Conservation (phyloP, 2,888 invertebrate species). For the Adineta ricciae region DNA sequence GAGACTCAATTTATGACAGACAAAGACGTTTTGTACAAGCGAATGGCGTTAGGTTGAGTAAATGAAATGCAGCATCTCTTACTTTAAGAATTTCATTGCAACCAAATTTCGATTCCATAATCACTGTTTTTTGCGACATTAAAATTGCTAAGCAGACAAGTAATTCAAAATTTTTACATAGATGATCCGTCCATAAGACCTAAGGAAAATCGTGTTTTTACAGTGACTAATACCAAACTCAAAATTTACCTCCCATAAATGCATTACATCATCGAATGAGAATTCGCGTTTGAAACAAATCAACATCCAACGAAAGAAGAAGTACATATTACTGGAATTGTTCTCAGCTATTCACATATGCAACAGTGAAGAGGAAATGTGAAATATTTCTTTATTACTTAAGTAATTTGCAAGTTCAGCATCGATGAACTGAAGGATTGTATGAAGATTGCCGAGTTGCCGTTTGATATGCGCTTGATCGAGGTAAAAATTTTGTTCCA, state of each 20-base stretch:
- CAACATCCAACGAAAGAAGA: constrained; percentile 93
- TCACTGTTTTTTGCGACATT: constrained; percentile 70
- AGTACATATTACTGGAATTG: constrained; percentile 90
- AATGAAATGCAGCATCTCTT: too few relatives aligned
- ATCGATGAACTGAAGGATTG: constrained; percentile 68
- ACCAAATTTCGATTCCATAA: constrained; percentile 83
- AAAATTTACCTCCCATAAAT: constrained; percentile 67
- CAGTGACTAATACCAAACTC: too few relatives aligned
- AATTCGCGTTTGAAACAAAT: constrained; percentile 92
- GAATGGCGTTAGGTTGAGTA: too few relatives aligned
- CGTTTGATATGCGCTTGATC: constrained; percentile 91
- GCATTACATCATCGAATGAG: constrained; percentile 65
- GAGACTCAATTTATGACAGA: neutral
- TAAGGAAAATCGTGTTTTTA: neutral
- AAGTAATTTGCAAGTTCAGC: constrained; percentile 35
- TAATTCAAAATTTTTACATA: constrained; percentile 86
- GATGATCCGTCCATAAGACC: constrained; percentile 77
- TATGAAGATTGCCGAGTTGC: constrained; percentile 73
- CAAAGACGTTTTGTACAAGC: too few relatives aligned
- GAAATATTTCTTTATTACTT: constrained; percentile 55
- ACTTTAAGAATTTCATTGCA: constrained; percentile 70
- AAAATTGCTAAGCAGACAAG: constrained; percentile 84
- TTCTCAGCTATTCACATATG: constrained; percentile 51
- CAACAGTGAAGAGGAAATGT: too few relatives aligned
- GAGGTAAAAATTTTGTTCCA: constrained; percentile 84